Percentiles rank a stretch among this genome's conserved stretches.
These are phyloP conservation scores for Ammodramus savannarum DNA, from an alignment of 2,113 vertebrate genomes.

Conservation along the genomic window DNA sequence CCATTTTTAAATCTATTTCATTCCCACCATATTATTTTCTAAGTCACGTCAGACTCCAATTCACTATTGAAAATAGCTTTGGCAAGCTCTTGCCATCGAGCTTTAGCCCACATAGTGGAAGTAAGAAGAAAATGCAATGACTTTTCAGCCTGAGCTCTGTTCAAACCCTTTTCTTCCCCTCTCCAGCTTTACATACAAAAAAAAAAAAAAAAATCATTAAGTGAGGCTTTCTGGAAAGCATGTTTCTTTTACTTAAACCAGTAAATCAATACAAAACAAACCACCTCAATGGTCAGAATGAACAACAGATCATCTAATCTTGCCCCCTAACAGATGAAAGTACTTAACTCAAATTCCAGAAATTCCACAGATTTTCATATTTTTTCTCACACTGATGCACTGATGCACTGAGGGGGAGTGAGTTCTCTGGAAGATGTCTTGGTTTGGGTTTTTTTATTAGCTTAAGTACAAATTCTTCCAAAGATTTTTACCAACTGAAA, in stretches of 20 bases:
- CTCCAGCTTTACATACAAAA: neutral
- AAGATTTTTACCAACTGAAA: neutral
- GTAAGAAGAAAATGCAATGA: neutral
- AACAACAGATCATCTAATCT: neutral
- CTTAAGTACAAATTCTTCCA: neutral
- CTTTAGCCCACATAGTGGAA: neutral
- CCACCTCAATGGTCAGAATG: neutral
- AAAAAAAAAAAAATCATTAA: neutral
- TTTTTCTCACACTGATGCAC: neutral
- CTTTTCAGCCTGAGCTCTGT: neutral
- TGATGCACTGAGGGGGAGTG: neutral
- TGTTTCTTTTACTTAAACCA: fast-evolving
- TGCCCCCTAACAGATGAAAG: neutral
- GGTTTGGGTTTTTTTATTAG: neutral
- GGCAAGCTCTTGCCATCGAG: neutral
- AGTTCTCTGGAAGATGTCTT: neutral
- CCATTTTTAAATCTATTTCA: neutral
- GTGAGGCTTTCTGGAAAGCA: neutral
- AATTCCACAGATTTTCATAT: neutral
- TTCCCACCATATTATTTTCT: neutral
- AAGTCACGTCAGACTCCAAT: neutral
- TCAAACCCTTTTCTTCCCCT: neutral
- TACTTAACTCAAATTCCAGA: neutral
- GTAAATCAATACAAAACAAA: neutral
- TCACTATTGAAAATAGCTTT: neutral